Base-by-base conservation (phyloP, 1,140 invertebrate genomes). In the Antheraea pernyi region DNA sequence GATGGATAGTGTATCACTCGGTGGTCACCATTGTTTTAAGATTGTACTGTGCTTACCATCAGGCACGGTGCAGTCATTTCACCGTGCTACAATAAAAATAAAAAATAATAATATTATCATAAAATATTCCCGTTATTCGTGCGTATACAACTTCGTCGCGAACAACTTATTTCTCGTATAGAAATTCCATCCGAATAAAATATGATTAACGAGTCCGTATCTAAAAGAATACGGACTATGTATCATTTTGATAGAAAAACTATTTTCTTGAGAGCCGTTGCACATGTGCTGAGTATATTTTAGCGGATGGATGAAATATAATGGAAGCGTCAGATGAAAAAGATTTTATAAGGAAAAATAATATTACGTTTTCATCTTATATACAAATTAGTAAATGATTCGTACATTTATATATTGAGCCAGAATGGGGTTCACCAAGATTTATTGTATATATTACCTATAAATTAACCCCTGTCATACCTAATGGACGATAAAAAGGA, bases 201-300 rank as follows among this genome's bases (percentile, higher is more conserved):
- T 53, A 53, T 53, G 46, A 53, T 53, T 53, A 53, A 53, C 46
- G 46, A 53, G 6, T 16, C 46, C 46, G 9, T n/a, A 16, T 16
- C 46, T 53, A 53, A 53, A 53, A 13, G 46, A 53, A 53, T 53
- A 53, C 46, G 60, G 30, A 30, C 60, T 30, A 61, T 61, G 19
- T 61, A 61, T 61, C 60, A 61, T 61, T 61, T 61, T 61, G 60
- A 61, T 22, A 61, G 30, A 61, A 61, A 53, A 19, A 30, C 60
- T 36, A 30, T 61, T 60, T 61, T 61, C 60, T 61, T 22, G 60
- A 61, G 60, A 22, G 19, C 16, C 19, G 60, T 61, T 61, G 60
- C 60, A 61, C 22, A 60, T 60, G 60, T 61, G 46, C 46, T 53
- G 60, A 61, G 60, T 61, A 53, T 53, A 53, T 53, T 53, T 53